Base-by-base conservation (phyloP, 2,797 vertebrate species). In the Enteromius trimaculatus region DNA sequence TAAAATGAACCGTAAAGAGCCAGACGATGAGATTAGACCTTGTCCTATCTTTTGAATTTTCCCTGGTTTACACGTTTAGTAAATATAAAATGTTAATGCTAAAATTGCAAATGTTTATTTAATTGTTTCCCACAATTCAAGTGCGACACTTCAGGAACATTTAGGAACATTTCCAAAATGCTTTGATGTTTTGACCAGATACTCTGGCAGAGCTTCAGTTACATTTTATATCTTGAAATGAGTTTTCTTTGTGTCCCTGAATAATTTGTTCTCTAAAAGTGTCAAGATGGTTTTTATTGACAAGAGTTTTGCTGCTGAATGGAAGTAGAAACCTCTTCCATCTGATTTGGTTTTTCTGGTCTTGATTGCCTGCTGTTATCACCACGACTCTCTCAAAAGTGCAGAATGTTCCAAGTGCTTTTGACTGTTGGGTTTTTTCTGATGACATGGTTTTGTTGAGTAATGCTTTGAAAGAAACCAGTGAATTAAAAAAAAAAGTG, bases 231-330 rank as follows among this genome's bases (percentile, higher is more conserved):
- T 29, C 11, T 44, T 80, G 26, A 19, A 51, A 81, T 62, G 13
- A 21, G 47, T 68, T 37, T 42, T 37, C 44, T 81, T 65, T 64
- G 55, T 71, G 58, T 23, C 29, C 39, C 17, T 80, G 26, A 31
- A 16, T 51, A 51, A 53, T 71, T 10, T 62, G 53, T 80, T 80
- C 53, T 60, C 39, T 47, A 6, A 78, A 62, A 34, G 60, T 65
- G 26, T 60, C 39, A 71, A 80, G 51, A 60, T 44, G 17, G 31
- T 9, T 80, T 60, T 60, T 70, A 80, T 80, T 80, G 66, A 71
- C 55, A 74, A 47, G 19, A 64, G 29, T 29, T 82, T 65, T 31
- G 66, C 16, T 51, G 71, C 39, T 75, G 60, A 82, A 81, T 37
- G 29, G 19, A 64, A 51, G 29, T 4, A 31, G 62, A 64, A 64